Conservation (phyloP, 2,797 vertebrate species). For the Gambusia yucatana region DNA sequence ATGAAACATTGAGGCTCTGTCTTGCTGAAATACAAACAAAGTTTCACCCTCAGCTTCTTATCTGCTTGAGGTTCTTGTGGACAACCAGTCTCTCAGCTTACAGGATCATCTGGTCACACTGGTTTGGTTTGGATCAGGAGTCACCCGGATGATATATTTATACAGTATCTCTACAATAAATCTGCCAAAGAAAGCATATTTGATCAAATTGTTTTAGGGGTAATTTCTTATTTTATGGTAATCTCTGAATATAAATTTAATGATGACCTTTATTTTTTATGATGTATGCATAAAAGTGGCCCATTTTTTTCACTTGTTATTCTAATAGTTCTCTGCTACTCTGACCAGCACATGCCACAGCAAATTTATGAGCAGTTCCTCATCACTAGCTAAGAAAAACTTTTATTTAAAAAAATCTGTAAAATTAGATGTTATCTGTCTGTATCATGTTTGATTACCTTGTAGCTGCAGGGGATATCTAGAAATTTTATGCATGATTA, state of each 20-base stretch:
- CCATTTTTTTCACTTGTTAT: neutral
- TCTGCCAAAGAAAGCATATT: neutral
- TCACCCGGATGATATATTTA: neutral
- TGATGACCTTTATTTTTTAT: neutral
- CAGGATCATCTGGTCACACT: neutral
- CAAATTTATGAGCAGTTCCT: neutral
- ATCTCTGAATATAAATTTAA: neutral
- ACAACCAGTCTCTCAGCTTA: neutral
- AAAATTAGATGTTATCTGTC: conserved; percentile 16
- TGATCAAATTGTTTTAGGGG: neutral
- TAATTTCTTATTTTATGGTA: neutral
- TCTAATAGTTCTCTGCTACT: neutral
- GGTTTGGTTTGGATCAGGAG: neutral
- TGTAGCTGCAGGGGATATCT: conserved; percentile 11
- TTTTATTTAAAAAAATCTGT: neutral
- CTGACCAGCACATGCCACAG: neutral
- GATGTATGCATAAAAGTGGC: neutral
- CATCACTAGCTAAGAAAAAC: neutral
- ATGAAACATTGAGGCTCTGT: neutral
- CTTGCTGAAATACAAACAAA: neutral
- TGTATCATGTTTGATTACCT: conserved; percentile 26
- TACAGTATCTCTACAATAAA: neutral
- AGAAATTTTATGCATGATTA: conserved; percentile 8
- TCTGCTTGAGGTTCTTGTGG: neutral
- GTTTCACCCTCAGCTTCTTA: neutral